phyloP scores from a whole-genome alignment of 2,113 vertebrate species.

The Sinocyclocheilus anophthalmus region DNA sequence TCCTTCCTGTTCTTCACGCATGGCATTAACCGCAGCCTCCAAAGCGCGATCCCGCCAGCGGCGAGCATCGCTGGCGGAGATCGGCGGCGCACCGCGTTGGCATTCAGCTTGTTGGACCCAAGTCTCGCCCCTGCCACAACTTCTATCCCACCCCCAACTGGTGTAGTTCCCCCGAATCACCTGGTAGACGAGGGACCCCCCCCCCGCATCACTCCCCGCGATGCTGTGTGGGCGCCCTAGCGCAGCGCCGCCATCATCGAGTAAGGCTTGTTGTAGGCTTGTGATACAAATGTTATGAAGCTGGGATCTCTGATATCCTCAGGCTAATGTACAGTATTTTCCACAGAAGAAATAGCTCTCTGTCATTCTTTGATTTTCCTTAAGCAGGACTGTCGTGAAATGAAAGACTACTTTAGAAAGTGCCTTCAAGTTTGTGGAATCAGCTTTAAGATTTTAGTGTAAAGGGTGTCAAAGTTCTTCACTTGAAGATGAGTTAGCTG shows the following conservation, averaged over 20 bases:
- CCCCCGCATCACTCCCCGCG: no score
- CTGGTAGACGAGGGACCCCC: no score
- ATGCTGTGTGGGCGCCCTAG: no score
- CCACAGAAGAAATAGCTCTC: neutral
- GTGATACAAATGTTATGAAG: neutral
- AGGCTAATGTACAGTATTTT: neutral
- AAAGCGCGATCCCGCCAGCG: no score
- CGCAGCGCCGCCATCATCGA: no score
- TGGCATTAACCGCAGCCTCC: no score
- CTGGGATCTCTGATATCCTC: neutral
- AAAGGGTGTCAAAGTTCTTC: neutral
- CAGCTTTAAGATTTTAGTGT: neutral
- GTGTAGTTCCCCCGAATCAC: no score
- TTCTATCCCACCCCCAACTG: no score
- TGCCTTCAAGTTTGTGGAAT: neutral
- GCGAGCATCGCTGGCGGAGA: conserved; percentile 92
- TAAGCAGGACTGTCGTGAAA: neutral
- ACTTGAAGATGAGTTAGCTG: neutral
- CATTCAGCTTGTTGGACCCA: no score
- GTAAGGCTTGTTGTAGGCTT: conserved; percentile 73
- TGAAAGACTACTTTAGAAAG: neutral
- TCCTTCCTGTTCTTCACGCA: neutral
- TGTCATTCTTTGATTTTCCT: neutral
- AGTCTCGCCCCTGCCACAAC: no score
- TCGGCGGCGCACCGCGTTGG: no score